Evolutionary conservation across 1,140 invertebrate species (phyloP), one percentile per base, ranked within the genome.

Genomic region (Yoshiicerus persimilis): DNA sequence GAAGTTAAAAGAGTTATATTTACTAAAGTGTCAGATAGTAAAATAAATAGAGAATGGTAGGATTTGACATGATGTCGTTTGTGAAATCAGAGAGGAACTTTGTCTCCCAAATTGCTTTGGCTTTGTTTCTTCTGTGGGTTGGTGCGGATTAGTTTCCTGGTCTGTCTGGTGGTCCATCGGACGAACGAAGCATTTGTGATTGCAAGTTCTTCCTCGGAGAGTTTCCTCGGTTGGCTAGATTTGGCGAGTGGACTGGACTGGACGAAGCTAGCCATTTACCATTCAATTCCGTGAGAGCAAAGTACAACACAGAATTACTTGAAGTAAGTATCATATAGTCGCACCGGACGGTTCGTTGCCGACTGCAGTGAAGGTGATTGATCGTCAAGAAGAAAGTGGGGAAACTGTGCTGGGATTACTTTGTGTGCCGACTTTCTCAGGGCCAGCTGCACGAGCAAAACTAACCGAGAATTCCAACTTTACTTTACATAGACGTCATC

Each of bases 401-500:
- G 75, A 38, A 80, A 80, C 75, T 80, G 75, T 80, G 47, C 47
- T 80, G 75, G 75, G 75, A 80, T 80, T 80, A 80, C 75, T 80
- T 80, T 80, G 13, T 80, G 30, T 38, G 34, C 75, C 16, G 75
- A 80, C 20, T 34, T 80, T 80, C 75, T 80, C 75, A 80, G 36
- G 75, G n/a, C 75, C 75, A 80, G 75, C 75, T 80, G 75, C 75
- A 36, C 32, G 30, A 30, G 30, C 30, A 25, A 80, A 80, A 80
- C 75, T 80, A 80, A 80, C 36, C 32, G 32, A 36, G 20, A 38
- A 34, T 77, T 30, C 30, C 4, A 34, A 32, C 75, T 70, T 25
- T 66, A 66, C 62, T 66, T 38, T 80, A 30, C 75, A 38, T 80
- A 38, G 75, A 80, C 75, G 75, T 80, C 75, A 80, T 80, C 75